These are phyloP conservation scores for Muntiacus reevesi DNA, from an alignment of 2,113 vertebrate species.

Conservation along the genomic window DNA sequence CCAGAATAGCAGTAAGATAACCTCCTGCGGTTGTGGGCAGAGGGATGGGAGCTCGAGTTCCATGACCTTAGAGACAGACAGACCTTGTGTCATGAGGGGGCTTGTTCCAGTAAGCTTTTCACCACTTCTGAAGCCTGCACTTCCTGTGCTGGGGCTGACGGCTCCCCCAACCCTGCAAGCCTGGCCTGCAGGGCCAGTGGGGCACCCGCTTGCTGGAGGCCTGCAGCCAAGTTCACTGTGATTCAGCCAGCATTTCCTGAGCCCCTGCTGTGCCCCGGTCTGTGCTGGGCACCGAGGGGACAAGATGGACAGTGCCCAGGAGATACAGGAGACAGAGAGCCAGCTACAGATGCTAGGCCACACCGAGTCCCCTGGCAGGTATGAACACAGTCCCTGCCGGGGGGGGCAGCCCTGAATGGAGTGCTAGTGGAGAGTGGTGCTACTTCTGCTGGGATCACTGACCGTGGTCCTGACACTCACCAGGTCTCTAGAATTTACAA, in stretches of 20 bases:
- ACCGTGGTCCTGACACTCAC: neutral
- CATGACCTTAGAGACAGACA: neutral
- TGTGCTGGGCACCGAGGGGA: neutral
- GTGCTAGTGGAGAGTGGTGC: neutral
- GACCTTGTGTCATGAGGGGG: neutral
- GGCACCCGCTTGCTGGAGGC: neutral
- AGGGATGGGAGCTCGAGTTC: neutral
- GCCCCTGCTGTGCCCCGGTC: neutral
- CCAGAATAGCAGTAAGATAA: neutral
- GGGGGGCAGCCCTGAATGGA: neutral
- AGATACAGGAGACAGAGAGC: neutral
- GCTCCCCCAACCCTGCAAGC: neutral
- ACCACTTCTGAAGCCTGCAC: neutral
- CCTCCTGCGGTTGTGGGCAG: neutral
- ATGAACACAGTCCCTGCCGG: neutral
- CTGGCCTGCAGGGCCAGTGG: neutral
- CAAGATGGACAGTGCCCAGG: neutral
- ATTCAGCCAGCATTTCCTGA: neutral
- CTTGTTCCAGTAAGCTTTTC: neutral
- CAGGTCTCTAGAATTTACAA: neutral
- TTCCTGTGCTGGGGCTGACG: neutral
- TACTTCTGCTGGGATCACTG: neutral
- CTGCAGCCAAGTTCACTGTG: neutral
- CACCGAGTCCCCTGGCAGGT: neutral
- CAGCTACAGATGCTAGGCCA: neutral